phyloP scores from a whole-genome alignment of 1,140 invertebrate species.

The Dendroctonus ponderosae region DNA sequence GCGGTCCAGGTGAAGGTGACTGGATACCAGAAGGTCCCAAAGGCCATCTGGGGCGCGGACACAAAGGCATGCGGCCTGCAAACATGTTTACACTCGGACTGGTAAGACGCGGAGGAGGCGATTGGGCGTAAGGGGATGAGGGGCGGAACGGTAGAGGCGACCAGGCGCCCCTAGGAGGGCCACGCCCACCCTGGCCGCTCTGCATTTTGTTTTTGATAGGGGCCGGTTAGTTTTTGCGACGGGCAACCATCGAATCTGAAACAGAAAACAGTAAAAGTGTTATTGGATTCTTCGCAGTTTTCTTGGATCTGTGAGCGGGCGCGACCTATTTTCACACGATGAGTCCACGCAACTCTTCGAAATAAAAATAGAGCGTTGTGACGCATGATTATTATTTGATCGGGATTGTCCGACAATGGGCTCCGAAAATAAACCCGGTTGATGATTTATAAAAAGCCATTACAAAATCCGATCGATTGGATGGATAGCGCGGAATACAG shows the following conservation, averaged over 20 bases:
- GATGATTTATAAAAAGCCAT: slow-evolving; percentile 4
- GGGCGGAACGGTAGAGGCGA: slow-evolving; percentile 58
- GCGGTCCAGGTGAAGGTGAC: slow-evolving; percentile 53
- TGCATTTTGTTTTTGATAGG: slow-evolving; percentile 38
- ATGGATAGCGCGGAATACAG: too few species aligned
- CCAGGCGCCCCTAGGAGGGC: slow-evolving; percentile 46
- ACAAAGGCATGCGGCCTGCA: slow-evolving; percentile 52
- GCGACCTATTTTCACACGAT: neutral
- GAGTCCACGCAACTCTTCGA: neutral
- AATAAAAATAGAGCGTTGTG: slow-evolving; percentile 13
- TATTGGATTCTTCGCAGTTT: neutral
- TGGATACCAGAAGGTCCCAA: slow-evolving; percentile 50
- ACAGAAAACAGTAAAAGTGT: slow-evolving; percentile 15
- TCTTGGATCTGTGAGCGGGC: neutral
- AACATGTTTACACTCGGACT: slow-evolving; percentile 48
- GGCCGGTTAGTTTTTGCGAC: slow-evolving; percentile 5
- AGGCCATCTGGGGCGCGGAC: slow-evolving; percentile 64
- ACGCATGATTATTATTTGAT: slow-evolving; percentile 4
- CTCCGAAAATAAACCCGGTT: slow-evolving; percentile 12
- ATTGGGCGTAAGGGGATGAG: slow-evolving; percentile 63
- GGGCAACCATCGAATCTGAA: slow-evolving; percentile 37
- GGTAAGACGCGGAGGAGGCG: slow-evolving; percentile 61
- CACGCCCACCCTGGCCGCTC: slow-evolving; percentile 49
- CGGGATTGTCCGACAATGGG: neutral
- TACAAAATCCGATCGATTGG: neutral